Percentiles rank a stretch among this genome's conserved stretches.
These are phyloP conservation scores for Cygnus olor DNA, from an alignment of 2,797 vertebrate genomes.

Conservation along the genomic window DNA sequence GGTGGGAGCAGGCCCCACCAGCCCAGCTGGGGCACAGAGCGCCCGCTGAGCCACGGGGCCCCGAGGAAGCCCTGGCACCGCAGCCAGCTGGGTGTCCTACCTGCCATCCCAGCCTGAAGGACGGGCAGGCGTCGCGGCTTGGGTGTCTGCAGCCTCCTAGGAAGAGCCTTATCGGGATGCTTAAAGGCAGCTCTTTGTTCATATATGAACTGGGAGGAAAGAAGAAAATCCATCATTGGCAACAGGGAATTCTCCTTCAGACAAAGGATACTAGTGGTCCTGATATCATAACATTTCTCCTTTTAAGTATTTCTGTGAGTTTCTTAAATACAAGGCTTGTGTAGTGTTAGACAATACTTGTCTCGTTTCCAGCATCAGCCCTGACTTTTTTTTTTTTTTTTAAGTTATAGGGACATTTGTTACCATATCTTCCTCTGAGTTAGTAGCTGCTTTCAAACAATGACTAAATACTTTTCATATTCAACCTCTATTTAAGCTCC, in stretches of 20 bases:
- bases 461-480: background rate
- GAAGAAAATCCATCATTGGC: background rate
- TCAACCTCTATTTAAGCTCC: background rate
- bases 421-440: background rate
- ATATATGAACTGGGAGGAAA: rapidly evolving
- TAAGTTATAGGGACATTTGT: background rate
- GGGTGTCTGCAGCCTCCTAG: background rate
- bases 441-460: background rate
- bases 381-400: background rate
- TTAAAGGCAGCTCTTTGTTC: background rate
- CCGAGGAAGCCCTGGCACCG: background rate
- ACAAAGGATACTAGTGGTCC: background rate
- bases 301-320: background rate
- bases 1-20: rapidly evolving
- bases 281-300: background rate
- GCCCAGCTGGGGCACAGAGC: background rate
- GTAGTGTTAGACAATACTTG: background rate
- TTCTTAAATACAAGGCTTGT: background rate
- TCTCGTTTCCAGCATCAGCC: background rate
- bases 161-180: background rate
- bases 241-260: background rate
- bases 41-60: rapidly evolving
- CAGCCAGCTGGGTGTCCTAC: background rate
- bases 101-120: background rate
- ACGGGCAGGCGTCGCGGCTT: background rate